Percentiles rank a stretch among this genome's conserved stretches.
These are phyloP conservation scores for Sebastes oblongus DNA, from an alignment of 2,797 vertebrate species.

Conservation along the genomic window DNA sequence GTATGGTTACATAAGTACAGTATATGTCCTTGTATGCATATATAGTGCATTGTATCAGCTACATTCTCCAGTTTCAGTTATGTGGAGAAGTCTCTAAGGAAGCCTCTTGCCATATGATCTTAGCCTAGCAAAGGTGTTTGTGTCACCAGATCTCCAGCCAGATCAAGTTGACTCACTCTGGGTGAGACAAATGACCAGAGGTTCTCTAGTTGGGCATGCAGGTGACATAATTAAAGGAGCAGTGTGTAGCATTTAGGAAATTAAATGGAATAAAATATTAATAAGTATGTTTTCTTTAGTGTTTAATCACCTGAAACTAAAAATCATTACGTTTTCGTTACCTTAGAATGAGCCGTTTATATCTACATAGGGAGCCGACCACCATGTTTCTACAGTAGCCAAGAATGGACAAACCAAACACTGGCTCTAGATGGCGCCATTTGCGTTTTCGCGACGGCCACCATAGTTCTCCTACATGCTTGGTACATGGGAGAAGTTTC, in stretches of 20 bases:
- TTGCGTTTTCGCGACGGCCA: fast-evolving
- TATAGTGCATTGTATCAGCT: neutral
- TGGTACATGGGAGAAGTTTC: no score
- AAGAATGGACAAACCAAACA: no score
- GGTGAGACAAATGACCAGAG: constrained; percentile 28
- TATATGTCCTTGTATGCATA: neutral
- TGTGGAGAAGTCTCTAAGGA: constrained; percentile 38
- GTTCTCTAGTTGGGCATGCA: neutral
- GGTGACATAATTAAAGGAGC: constrained; percentile 39
- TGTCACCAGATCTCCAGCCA: constrained; percentile 61
- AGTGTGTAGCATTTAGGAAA: no score
- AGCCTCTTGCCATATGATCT: constrained; percentile 60
- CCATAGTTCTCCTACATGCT: no score
- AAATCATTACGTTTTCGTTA: fast-evolving
- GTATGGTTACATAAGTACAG: neutral
- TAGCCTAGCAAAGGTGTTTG: constrained; percentile 17
- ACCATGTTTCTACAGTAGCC: no score
- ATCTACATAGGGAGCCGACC: fast-evolving
- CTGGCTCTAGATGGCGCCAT: no score
- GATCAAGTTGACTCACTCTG: constrained; percentile 31
- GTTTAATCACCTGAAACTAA: no score
- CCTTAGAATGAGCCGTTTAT: no score
- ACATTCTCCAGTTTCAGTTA: constrained; percentile 48
- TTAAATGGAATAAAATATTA: no score
- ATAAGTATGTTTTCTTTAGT: no score